Conservation (phyloP, 2,888 invertebrate species). For the Lasioglossum morio region DNA sequence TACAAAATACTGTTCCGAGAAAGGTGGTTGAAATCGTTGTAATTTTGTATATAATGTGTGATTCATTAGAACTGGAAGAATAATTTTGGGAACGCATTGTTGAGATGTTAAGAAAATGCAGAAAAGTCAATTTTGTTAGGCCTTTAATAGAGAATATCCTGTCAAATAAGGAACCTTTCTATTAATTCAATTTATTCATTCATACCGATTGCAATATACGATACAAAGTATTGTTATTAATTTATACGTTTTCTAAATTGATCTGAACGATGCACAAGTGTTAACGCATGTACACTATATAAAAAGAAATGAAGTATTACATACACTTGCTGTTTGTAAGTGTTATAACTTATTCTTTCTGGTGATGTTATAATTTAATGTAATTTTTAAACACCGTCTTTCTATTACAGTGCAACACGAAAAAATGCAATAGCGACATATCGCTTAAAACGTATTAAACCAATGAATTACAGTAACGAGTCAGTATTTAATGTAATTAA, state of each 20-base stretch:
- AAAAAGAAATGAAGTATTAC: background rate
- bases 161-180: background rate
- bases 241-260: background rate
- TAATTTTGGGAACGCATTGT: too few relatives aligned
- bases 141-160: background rate
- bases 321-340: background rate
- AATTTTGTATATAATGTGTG: background rate
- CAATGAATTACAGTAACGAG: background rate
- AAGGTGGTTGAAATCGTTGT: background rate
- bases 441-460: background rate
- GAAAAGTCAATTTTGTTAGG: too few relatives aligned
- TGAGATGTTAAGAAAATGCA: too few relatives aligned
- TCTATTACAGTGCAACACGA: background rate
- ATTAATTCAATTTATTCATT: background rate
- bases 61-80: background rate
- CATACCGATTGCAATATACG: background rate
- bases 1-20: background rate
- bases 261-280: background rate
- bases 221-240: background rate
- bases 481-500: constrained; percentile 2
- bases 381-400: background rate
- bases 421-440: background rate
- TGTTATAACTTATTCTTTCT: background rate
- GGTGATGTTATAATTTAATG: background rate
- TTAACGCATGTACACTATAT: background rate